phyloP scores from a whole-genome alignment of 2,113 vertebrate species.

The Ceyx margarethae region DNA sequence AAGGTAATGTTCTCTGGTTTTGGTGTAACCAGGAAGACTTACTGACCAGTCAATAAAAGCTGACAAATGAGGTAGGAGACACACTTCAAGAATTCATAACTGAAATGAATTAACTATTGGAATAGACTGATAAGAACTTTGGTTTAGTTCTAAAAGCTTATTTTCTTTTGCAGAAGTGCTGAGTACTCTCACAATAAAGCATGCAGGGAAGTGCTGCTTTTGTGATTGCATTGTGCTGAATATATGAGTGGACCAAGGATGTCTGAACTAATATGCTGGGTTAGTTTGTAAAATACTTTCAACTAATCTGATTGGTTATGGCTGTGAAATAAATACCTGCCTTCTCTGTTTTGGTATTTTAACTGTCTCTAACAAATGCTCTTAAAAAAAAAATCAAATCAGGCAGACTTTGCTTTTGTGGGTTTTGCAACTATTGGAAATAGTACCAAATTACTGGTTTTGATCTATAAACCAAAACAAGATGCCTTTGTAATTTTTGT shows the following conservation, averaged over 20 bases:
- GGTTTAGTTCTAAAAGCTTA: not conserved
- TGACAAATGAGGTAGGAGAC: not conserved
- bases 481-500: not conserved
- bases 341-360: not conserved
- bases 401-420: not conserved
- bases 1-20: not conserved
- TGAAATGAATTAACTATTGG: not conserved
- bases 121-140: not conserved
- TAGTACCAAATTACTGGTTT: not conserved
- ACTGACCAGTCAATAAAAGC: not conserved
- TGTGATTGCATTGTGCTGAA: not conserved
- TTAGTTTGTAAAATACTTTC: not conserved
- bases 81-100: not conserved
- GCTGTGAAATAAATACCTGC: not conserved
- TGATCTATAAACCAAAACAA: not conserved
- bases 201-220: not conserved
- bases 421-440: not conserved
- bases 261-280: not conserved
- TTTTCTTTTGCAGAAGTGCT: not conserved
- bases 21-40: not conserved
- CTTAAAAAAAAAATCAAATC: not conserved
- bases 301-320: not conserved
- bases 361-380: not conserved
- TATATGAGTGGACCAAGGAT: not conserved
- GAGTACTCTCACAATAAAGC: not conserved